phyloP scores from a whole-genome alignment of 30 jellyfish, hydroid and myxozoan genomes.

The Clytia hemisphaerica region DNA sequence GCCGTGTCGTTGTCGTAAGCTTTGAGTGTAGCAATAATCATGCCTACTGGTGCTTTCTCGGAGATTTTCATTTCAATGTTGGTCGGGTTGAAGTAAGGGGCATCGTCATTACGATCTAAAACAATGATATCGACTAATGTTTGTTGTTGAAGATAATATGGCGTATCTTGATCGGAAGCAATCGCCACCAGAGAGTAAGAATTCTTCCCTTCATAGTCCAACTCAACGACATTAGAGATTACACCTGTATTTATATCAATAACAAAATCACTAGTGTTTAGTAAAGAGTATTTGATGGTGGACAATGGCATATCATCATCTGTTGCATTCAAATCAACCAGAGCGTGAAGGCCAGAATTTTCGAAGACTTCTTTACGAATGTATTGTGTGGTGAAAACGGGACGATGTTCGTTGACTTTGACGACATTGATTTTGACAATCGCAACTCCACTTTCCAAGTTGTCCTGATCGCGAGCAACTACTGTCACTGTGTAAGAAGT shows the following conservation, averaged over 20 bases:
- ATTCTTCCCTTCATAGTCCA: slow-evolving; percentile 50
- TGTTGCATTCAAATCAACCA: slow-evolving; percentile 31
- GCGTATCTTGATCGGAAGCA: slow-evolving; percentile 59
- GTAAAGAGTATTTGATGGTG: slow-evolving; percentile 37
- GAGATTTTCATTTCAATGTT: slow-evolving; percentile 28
- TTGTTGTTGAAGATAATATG: slow-evolving; percentile 23
- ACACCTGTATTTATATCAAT: slow-evolving; percentile 57
- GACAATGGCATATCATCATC: slow-evolving; percentile 42
- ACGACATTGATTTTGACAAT: slow-evolving; percentile 22
- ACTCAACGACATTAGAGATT: slow-evolving; percentile 17
- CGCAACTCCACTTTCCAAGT: slow-evolving; percentile 24
- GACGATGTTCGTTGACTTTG: slow-evolving; percentile 54
- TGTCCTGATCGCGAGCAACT: slow-evolving; percentile 47
- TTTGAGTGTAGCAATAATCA: slow-evolving; percentile 41
- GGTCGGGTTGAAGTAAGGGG: slow-evolving; percentile 51
- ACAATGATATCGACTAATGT: slow-evolving; percentile 33
- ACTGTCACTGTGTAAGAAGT: slow-evolving; percentile 25
- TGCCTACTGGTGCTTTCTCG: slow-evolving; percentile 25
- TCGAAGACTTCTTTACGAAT: slow-evolving; percentile 38
- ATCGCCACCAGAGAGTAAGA: slow-evolving; percentile 63
- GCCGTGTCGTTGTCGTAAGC: slow-evolving; percentile 55
- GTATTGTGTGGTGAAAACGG: slow-evolving; percentile 32
- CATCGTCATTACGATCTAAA: slow-evolving; percentile 55
- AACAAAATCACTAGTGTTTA: slow-evolving; percentile 59
- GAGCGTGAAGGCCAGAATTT: slow-evolving; percentile 12